Percentiles rank a stretch among this genome's conserved stretches.
Evolutionary conservation across 2,797 vertebrate species (phyloP).

Genomic region (Semotilus atromaculatus): DNA sequence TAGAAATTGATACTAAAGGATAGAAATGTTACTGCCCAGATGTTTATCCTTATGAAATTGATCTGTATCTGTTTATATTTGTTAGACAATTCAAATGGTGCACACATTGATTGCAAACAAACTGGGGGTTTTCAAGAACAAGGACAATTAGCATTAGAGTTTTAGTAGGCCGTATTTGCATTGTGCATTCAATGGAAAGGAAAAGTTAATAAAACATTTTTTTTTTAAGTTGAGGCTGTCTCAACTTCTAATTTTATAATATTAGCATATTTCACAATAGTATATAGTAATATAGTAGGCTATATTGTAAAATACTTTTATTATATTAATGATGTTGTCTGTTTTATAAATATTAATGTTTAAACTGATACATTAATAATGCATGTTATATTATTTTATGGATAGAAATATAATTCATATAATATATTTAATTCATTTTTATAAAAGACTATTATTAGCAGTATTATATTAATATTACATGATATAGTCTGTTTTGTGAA

Average conservation of each 20-base stretch:
- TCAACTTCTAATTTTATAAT: background rate
- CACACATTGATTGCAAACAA: slow-evolving; percentile 19
- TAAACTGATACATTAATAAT: background rate
- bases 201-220: too few relatives aligned
- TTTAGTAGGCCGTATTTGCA: background rate
- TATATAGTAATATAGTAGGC: background rate
- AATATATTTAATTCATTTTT: background rate
- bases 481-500: too few relatives aligned
- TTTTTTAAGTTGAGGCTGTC: background rate
- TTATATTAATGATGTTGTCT: background rate
- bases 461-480: background rate
- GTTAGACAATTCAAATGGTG: background rate
- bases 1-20: slow-evolving; percentile 14
- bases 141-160: background rate
- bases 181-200: background rate
- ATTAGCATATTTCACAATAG: background rate
- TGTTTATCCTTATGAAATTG: slow-evolving; percentile 28
- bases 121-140: background rate
- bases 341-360: background rate
- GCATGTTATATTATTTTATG: background rate
- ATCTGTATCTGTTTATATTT: slow-evolving; percentile 15
- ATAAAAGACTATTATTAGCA: background rate
- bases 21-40: background rate
- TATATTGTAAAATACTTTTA: too few relatives aligned
- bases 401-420: background rate